Evolutionary conservation across 2,888 invertebrate species (phyloP), one percentile per base, ranked within the genome.

Genomic region (Syrphus vitripennis): DNA sequence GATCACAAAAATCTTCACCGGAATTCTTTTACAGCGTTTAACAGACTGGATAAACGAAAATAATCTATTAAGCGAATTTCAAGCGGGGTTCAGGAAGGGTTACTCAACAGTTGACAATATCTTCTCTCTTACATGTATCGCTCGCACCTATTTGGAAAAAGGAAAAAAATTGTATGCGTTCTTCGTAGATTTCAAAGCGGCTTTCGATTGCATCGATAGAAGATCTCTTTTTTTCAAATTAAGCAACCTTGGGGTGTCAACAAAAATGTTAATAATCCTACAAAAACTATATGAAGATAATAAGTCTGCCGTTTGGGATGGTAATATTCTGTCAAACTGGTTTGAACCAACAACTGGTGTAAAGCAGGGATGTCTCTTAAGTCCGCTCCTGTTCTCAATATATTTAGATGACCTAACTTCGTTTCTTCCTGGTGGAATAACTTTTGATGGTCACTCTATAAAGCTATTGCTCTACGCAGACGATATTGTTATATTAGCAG

Each of bases 191-290:
- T 48, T 4, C 14, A 67, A 12, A n/a, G 37, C 21, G n/a, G 19
- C 31, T 6, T 53, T 19, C 21, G n/a, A 53, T 5, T 21, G 26
- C 24, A 53, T 69, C n/a, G 69, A 67, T 7, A 48, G 31, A 67
- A 67, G 42, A 42, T n/a, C 16, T 1, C 7, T 42, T 6, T 42
- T 42, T 16, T 16, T 6, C 42, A 67, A 50, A 9, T 9, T 21
- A 37, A 50, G 67, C 21, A 31, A 50, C 29, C 48, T 31, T n/a
- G 21, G 67, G 50, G 40, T 37, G 14, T 50, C 50, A 5, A 40
- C 53, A 24, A 53, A 53, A 42, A 63, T 63, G 45, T 29, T 63
- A 24, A 63, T 16, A 29, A 42, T n/a, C n/a, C n/a, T n/a, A n/a
- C n/a, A n/a, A n/a, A n/a, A n/a, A n/a, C n/a, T n/a, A n/a, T n/a